Evolutionary conservation across 2,113 vertebrate genomes (phyloP).

Genomic region (Lynx canadensis): DNA sequence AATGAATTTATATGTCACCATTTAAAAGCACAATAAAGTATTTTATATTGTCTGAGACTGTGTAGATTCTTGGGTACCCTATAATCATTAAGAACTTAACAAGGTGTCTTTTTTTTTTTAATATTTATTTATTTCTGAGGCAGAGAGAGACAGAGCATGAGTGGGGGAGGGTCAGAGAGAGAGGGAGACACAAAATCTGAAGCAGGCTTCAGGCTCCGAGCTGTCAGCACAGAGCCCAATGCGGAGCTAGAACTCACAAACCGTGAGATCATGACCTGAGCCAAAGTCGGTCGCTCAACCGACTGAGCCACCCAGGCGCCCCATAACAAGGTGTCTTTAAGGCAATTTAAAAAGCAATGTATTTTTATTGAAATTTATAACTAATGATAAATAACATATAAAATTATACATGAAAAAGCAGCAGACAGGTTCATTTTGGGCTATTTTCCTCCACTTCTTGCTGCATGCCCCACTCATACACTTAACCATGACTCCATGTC

Average conservation of each 20-base stretch:
- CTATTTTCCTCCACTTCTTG: background rate
- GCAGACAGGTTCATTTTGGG: background rate
- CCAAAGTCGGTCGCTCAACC: too few relatives aligned
- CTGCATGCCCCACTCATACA: background rate
- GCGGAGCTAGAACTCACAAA: too few relatives aligned
- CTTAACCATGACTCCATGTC: background rate
- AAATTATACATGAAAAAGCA: background rate
- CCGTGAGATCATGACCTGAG: too few relatives aligned
- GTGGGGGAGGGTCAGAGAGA: too few relatives aligned
- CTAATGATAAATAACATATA: background rate
- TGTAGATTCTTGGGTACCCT: background rate
- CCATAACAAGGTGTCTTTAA: background rate
- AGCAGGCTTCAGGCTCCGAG: too few relatives aligned
- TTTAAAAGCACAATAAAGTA: conserved; percentile 30
- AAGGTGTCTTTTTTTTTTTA: background rate
- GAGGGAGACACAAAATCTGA: too few relatives aligned
- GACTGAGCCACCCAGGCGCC: too few relatives aligned
- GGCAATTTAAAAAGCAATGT: background rate
- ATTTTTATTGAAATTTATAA: background rate
- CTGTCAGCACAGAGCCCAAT: too few relatives aligned
- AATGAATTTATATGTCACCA: background rate
- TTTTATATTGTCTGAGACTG: background rate
- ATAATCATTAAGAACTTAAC: background rate
- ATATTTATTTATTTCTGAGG: too few relatives aligned
- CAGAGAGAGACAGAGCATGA: too few relatives aligned